Evolutionary conservation across 2,888 invertebrate genomes (phyloP), one percentile per base, ranked within the genome.

Genomic region (Brachypterus glaber): DNA sequence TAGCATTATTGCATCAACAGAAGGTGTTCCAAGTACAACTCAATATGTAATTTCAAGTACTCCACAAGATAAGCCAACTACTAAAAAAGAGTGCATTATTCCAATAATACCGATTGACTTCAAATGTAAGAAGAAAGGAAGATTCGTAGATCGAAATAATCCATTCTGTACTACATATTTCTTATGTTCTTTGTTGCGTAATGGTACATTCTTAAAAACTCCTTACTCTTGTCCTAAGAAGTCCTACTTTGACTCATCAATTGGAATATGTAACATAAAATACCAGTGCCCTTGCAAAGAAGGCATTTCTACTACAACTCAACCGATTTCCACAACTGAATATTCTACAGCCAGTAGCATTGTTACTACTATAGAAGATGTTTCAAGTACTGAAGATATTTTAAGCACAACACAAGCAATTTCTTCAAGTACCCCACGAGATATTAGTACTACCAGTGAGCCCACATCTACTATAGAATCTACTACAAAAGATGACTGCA

Each of bases 101-200:
- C 21, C 21, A 21, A 9, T 7, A 7, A 9, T 7, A 21, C 21
- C 33, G 15, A 18, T 31, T 11, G 32, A 41, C 17, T 52, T 50
- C 35, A 30, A n/a, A 16, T 52, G 52, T 33, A 51, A 61, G 0
- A 40, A 61, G 2, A 61, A 58, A 1, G 72, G 72, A 1, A 60
- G 69, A 46, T 70, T 60, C 26, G 58, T 67, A 1, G 58, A 72
- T 46, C 46, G 58, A 2, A 40, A 58, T 1, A 70, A 71, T 35
- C 52, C 9, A 13, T 46, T 33, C n/a, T 55, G 57, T 42, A 33
- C 42, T 21, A 48, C 38, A n/a, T 57, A 54, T 30, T 54, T 46
- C 35, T 31, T 50, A 17, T 57, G 57, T 35, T 46, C 43, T 5
- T 32, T 41, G n/a, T 27, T 49, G 9, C 40, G 37, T 4, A 50